phyloP scores from a whole-genome alignment of 2,797 vertebrate genomes.

The Crax fasciolata region DNA sequence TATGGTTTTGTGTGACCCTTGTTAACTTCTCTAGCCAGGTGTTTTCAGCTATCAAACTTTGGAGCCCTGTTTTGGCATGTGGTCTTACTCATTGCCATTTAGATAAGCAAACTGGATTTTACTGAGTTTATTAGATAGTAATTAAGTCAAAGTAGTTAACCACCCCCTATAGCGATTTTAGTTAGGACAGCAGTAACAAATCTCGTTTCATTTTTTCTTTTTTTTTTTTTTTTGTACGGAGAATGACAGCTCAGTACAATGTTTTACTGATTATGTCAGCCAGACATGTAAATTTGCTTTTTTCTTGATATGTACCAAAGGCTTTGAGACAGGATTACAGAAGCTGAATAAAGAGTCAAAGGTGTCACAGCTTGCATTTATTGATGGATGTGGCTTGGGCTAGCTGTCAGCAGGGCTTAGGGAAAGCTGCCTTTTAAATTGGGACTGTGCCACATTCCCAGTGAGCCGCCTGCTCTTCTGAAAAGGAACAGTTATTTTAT shows the following conservation, averaged over 20 bases:
- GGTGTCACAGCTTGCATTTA: background rate
- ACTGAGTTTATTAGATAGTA: background rate
- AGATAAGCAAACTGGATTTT: background rate
- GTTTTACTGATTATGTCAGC: background rate
- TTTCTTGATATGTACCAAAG: background rate
- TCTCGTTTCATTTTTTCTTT: background rate
- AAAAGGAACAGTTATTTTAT: background rate
- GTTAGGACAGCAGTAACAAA: background rate
- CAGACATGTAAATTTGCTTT: background rate
- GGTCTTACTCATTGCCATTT: background rate
- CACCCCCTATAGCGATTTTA: fast-evolving
- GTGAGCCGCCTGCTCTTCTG: background rate
- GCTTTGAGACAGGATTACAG: constrained; percentile 59
- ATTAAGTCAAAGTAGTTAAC: background rate
- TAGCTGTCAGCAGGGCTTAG: constrained; percentile 26
- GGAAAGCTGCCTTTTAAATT: background rate
- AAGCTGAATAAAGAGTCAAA: constrained; percentile 35
- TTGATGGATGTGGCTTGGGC: background rate
- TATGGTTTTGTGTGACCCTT: background rate
- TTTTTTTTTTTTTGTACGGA: background rate
- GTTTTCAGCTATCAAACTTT: background rate
- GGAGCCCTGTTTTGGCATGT: background rate
- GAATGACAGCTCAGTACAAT: background rate
- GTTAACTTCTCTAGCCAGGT: background rate
- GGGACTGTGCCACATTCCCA: background rate